Conservation (phyloP, 2,797 vertebrate species). For the Siniperca obscura region DNA sequence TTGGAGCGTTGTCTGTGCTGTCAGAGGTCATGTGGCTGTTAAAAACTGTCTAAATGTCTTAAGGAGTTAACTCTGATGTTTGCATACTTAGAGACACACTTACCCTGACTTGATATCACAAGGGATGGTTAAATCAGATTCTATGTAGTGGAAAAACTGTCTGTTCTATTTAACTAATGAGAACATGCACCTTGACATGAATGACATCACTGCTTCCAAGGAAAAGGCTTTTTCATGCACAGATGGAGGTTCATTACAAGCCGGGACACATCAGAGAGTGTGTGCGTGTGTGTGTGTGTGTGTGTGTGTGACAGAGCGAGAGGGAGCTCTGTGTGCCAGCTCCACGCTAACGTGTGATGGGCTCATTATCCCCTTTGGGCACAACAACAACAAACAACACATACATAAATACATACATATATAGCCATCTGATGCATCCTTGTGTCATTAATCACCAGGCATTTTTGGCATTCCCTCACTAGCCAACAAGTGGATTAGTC, state of each 20-base stretch:
- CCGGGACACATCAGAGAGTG: not conserved
- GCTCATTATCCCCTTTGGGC: slow-evolving; percentile 69
- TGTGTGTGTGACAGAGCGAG: slow-evolving; percentile 18
- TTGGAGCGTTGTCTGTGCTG: not conserved
- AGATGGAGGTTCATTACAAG: slow-evolving; percentile 68
- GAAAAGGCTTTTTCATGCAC: slow-evolving; percentile 57
- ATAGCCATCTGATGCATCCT: slow-evolving; percentile 31
- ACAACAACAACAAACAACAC: slow-evolving; percentile 63
- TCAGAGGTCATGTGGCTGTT: not conserved
- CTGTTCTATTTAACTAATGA: slow-evolving; percentile 48
- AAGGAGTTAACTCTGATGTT: slow-evolving; percentile 5
- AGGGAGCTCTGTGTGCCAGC: slow-evolving; percentile 43
- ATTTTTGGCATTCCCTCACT: slow-evolving; percentile 27
- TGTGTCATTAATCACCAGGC: slow-evolving; percentile 36
- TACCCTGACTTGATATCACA: slow-evolving; percentile 13
- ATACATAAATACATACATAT: slow-evolving; percentile 36
- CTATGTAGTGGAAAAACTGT: slow-evolving; percentile 13
- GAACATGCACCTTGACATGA: slow-evolving; percentile 48
- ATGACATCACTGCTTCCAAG: slow-evolving; percentile 61
- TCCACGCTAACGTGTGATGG: slow-evolving; percentile 71
- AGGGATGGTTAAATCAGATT: slow-evolving; percentile 38
- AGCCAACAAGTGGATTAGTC: slow-evolving; percentile 39
- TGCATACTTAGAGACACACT: not conserved
- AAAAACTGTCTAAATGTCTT: not conserved
- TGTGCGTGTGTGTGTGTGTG: not conserved